Percentiles rank a stretch among this genome's conserved stretches.
Conservation (phyloP, 92 coral and sea anemone species). For the Epizoanthus scotinus region DNA sequence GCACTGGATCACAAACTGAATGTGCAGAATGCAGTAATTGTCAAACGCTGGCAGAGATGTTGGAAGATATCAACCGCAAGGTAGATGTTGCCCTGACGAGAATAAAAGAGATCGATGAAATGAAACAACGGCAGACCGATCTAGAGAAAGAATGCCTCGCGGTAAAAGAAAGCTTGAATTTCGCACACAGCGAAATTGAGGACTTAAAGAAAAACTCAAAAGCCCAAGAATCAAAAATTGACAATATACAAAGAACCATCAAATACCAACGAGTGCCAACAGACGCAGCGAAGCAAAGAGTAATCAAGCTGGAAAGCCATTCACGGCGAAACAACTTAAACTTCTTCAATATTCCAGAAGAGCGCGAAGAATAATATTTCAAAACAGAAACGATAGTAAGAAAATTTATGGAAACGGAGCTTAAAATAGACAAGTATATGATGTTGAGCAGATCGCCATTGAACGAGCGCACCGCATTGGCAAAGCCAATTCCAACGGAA, state of each 20-base stretch:
- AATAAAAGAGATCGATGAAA: slow-evolving; percentile 36
- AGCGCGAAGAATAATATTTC: background rate
- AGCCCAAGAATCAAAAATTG: background rate
- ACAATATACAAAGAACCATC: slow-evolving; percentile 16
- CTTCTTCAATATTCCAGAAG: background rate
- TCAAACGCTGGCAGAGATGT: slow-evolving; percentile 3
- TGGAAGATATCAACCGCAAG: slow-evolving; percentile 29
- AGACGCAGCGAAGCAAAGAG: slow-evolving; percentile 4
- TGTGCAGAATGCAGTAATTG: background rate
- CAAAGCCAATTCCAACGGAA: background rate
- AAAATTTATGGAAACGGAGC: slow-evolving; percentile 2
- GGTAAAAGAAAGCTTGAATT: slow-evolving; percentile 30
- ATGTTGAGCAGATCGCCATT: slow-evolving; percentile 18
- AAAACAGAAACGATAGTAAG: slow-evolving; percentile 7
- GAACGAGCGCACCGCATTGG: slow-evolving; percentile 39
- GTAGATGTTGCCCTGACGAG: slow-evolving; percentile 28
- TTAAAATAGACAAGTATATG: slow-evolving; percentile 23
- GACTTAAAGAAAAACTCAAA: slow-evolving; percentile 8
- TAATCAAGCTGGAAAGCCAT: slow-evolving; percentile 34
- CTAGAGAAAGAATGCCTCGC: slow-evolving; percentile 19
- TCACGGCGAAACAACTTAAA: slow-evolving; percentile 17
- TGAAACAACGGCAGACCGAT: slow-evolving; percentile 14
- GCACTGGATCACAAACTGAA: slow-evolving; percentile 9
- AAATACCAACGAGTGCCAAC: slow-evolving; percentile 12
- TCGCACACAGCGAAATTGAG: slow-evolving; percentile 18